A percentile compares a stretch with the other conserved stretches of the same genome.
Evolutionary conservation across 2,113 vertebrate genomes (phyloP).

Genomic region (Hypanus sabinus): DNA sequence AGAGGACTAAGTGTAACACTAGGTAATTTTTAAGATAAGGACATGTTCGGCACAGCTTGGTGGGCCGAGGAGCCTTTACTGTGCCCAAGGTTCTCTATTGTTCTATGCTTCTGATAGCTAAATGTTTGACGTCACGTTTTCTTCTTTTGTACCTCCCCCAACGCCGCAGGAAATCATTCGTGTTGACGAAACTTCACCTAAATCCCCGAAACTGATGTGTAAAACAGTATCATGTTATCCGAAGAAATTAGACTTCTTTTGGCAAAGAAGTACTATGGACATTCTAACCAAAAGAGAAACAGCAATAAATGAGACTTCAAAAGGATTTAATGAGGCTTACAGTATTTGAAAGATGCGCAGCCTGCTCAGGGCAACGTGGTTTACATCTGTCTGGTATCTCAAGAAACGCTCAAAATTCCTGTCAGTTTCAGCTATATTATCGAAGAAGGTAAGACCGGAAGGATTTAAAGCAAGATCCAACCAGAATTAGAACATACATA

Average conservation of each 20-base stretch:
- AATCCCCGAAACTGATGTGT: neutral
- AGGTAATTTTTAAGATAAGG: too few species aligned
- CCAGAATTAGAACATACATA: too few species aligned
- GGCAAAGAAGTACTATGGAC: neutral
- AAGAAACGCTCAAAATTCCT: neutral
- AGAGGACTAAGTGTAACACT: too few species aligned
- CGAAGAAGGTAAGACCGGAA: neutral
- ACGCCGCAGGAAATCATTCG: neutral
- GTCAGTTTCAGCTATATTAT: neutral
- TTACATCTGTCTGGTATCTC: constrained; percentile 3
- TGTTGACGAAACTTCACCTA: neutral
- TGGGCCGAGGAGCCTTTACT: too few species aligned
- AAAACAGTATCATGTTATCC: constrained; percentile 6
- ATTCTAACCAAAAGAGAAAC: neutral
- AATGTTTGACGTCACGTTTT: too few species aligned
- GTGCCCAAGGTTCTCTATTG: too few species aligned
- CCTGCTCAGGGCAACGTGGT: neutral
- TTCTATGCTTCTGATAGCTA: too few species aligned
- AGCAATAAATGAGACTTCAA: neutral
- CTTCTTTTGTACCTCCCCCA: neutral
- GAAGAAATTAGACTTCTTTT: neutral
- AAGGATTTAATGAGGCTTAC: neutral
- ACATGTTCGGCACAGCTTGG: too few species aligned
- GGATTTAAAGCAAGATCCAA: too few species aligned
- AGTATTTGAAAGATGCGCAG: neutral